A percentile compares a stretch with the other conserved stretches of the same genome.
phyloP scores from a whole-genome alignment of 2,797 vertebrate species.

The Streptopelia turtur region DNA sequence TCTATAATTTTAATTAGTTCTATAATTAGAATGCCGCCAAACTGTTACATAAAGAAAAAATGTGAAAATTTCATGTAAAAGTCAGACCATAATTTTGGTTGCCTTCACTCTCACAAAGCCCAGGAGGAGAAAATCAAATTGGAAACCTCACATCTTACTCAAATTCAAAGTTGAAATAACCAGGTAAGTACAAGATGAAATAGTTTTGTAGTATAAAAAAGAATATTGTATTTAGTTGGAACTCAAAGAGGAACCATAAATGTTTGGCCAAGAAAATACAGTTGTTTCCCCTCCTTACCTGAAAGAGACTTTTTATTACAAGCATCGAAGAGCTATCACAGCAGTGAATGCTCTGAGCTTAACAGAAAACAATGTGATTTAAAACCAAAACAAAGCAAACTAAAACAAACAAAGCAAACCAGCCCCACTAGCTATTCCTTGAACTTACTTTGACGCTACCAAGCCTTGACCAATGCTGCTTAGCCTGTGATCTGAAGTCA shows the following conservation, averaged over 20 bases:
- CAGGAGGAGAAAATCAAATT: neutral
- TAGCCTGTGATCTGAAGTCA: neutral
- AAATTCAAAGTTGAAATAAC: neutral
- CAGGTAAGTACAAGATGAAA: neutral
- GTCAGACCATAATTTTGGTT: neutral
- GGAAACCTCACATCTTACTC: neutral
- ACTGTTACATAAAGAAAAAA: neutral
- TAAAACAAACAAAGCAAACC: neutral
- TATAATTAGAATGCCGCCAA: neutral
- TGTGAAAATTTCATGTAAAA: neutral
- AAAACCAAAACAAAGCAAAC: neutral
- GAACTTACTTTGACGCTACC: neutral
- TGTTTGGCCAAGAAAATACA: neutral
- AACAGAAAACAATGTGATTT: neutral
- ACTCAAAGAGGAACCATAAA: neutral
- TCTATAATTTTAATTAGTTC: neutral
- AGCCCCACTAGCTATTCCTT: neutral
- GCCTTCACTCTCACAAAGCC: neutral
- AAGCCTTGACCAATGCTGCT: neutral
- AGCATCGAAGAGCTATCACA: neutral
- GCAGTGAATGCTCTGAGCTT: neutral
- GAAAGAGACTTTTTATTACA: neutral
- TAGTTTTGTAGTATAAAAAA: neutral
- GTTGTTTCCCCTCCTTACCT: neutral
- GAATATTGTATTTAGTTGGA: neutral